phyloP scores from a whole-genome alignment of 2,113 vertebrate species.

The Microtus oregoni region DNA sequence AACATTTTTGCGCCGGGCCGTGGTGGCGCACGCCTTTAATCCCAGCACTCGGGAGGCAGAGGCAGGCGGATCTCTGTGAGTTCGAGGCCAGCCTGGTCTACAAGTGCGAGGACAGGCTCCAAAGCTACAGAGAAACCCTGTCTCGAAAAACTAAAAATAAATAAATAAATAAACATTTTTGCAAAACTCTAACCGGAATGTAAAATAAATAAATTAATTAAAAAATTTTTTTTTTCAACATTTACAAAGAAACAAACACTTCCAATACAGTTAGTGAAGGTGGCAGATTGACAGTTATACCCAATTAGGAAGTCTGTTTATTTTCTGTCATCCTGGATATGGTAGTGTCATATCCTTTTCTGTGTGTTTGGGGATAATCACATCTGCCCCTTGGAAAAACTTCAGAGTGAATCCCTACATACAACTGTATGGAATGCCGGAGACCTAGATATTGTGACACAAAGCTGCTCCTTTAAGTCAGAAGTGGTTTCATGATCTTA shows the following conservation, averaged over 20 bases:
- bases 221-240: neutral
- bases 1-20: neutral
- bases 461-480: neutral
- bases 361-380: neutral
- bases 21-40: too few relatives aligned
- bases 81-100: too few relatives aligned
- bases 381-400: neutral
- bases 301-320: neutral
- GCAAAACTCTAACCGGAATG: neutral
- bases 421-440: neutral
- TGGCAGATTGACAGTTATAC: neutral
- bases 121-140: too few relatives aligned
- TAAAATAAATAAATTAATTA: neutral
- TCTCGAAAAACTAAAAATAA: too few relatives aligned
- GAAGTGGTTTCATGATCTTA: neutral
- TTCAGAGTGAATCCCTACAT: neutral
- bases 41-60: too few relatives aligned
- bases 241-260: conserved; percentile 28
- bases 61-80: too few relatives aligned
- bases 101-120: too few relatives aligned
- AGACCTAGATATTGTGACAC: neutral
- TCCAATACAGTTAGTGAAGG: conserved; percentile 9
- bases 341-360: neutral
- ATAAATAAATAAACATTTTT: neutral
- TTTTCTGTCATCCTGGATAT: neutral